These are phyloP conservation scores for Nicator chloris DNA, from an alignment of 2,113 vertebrate genomes.

Conservation along the genomic window DNA sequence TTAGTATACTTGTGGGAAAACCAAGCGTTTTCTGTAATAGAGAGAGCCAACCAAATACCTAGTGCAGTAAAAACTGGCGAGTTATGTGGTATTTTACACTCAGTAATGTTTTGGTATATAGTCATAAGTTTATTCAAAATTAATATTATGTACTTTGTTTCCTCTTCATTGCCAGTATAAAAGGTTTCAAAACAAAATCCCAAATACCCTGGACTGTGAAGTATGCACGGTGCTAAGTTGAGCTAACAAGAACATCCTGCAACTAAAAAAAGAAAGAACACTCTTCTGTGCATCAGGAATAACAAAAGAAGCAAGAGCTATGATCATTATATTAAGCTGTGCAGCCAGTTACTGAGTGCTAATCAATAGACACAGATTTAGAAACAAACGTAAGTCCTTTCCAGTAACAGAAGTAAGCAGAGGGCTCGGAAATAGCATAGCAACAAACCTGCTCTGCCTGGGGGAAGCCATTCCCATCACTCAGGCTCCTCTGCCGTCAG, in stretches of 20 bases:
- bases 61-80: not conserved
- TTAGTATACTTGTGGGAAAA: not conserved
- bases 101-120: not conserved
- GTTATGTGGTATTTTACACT: not conserved
- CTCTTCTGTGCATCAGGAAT: not conserved
- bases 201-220: not conserved
- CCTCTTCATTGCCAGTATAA: not conserved
- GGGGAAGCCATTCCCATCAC: slow-evolving; percentile 6
- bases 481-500: not conserved
- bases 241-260: not conserved
- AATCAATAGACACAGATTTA: slow-evolving; percentile 49
- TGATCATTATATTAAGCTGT: not conserved
- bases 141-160: not conserved
- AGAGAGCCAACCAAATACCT: not conserved
- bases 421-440: not conserved
- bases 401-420: slow-evolving; percentile 29
- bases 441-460: slow-evolving; percentile 3
- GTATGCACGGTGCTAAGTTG: not conserved
- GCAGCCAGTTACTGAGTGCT: slow-evolving; percentile 15
- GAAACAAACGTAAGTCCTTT: not conserved
- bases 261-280: not conserved
- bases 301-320: not conserved
- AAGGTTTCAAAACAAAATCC: not conserved
- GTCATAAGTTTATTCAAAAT: not conserved
- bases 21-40: not conserved